Percentiles rank a stretch among this genome's conserved stretches.
Evolutionary conservation across 2,113 vertebrate genomes (phyloP).

Genomic region (Cephalopholis sonnerati): DNA sequence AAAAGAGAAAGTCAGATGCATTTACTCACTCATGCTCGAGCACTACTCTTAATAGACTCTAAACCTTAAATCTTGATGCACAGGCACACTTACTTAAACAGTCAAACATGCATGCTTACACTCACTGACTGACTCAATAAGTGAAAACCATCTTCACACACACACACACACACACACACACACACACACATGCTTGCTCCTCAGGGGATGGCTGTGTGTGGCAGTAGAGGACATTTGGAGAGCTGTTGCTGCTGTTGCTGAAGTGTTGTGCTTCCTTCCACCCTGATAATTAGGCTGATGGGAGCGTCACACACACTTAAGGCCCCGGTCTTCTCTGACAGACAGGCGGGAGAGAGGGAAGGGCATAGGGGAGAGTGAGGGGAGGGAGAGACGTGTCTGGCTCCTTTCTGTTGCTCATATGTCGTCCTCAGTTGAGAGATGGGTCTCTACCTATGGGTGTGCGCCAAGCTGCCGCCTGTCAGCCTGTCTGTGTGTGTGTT

Average conservation of each 20-base stretch:
- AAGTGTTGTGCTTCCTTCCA: constrained; percentile 56
- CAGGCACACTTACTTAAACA: constrained; percentile 5
- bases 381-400: constrained; percentile 18
- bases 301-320: constrained; percentile 58
- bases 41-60: neutral
- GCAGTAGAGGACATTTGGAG: constrained; percentile 70
- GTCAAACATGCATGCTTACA: constrained; percentile 1
- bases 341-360: constrained; percentile 38
- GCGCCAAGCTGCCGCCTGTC: constrained; percentile 30
- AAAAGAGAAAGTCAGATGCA: neutral
- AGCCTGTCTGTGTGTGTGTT: constrained; percentile 5
- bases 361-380: constrained; percentile 7
- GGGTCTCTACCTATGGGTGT: constrained; percentile 3
- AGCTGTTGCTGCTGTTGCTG: constrained; percentile 51
- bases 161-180: neutral
- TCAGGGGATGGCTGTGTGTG: constrained; percentile 40
- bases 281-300: constrained; percentile 73
- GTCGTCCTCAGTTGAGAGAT: constrained; percentile 37
- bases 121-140: neutral
- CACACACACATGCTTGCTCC: constrained; percentile 1
- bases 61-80: constrained; percentile 18
- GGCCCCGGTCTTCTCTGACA: constrained; percentile 28
- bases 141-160: neutral
- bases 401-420: constrained; percentile 46
- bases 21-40: constrained; percentile 9